A percentile compares a stretch with the other conserved stretches of the same genome.
These are phyloP conservation scores for Otocyon megalotis DNA, from an alignment of 2,113 vertebrate genomes.

Conservation along the genomic window DNA sequence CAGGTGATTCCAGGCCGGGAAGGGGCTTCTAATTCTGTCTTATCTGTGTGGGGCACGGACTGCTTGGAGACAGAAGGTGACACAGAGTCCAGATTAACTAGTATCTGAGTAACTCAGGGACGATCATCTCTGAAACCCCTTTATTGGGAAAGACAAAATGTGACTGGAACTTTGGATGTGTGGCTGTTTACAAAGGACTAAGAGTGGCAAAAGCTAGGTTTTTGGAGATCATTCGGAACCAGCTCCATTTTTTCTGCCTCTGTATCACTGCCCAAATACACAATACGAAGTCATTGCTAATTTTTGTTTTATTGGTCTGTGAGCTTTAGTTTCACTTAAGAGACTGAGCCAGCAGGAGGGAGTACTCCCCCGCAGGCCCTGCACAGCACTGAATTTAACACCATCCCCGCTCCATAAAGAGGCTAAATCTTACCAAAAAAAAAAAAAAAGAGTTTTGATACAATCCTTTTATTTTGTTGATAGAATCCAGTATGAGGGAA, in stretches of 20 bases:
- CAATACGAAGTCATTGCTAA: not conserved
- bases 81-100: not conserved
- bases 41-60: not conserved
- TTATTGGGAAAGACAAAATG: not conserved
- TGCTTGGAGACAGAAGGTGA: not conserved
- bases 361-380: not conserved
- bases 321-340: slow-evolving; percentile 54
- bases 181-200: not conserved
- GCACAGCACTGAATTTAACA: slow-evolving; percentile 6
- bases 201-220: not conserved
- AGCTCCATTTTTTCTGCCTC: not conserved
- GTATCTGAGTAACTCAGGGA: slow-evolving; percentile 22
- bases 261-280: not conserved
- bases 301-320: slow-evolving; percentile 57
- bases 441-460: not conserved
- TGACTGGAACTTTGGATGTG: not conserved
- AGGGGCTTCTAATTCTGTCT: slow-evolving; percentile 39
- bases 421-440: not conserved
- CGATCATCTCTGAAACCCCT: not conserved
- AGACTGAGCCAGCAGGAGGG: not conserved
- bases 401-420: slow-evolving; percentile 18
- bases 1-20: not conserved
- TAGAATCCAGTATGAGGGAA: slow-evolving; percentile 36
- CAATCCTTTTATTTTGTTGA: slow-evolving; percentile 49
- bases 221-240: not conserved